These are phyloP conservation scores for Hassar affinis DNA, from an alignment of 2,113 vertebrate genomes.

Conservation along the genomic window DNA sequence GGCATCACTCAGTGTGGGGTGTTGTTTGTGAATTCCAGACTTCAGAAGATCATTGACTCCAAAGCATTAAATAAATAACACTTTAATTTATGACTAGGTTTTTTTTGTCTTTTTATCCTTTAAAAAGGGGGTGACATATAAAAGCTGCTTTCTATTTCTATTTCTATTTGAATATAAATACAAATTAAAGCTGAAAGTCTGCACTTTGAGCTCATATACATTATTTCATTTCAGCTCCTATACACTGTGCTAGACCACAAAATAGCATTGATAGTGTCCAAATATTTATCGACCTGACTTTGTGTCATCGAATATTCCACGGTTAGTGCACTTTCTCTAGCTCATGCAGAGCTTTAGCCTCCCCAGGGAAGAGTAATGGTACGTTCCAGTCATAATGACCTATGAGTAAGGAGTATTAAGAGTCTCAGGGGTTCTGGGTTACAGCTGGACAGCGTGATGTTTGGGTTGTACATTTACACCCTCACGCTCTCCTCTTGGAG, in stretches of 20 bases:
- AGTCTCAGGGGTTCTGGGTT: conserved; percentile 8
- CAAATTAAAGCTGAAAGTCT: neutral
- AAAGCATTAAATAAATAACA: neutral
- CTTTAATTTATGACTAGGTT: neutral
- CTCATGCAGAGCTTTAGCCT: neutral
- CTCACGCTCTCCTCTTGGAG: neutral
- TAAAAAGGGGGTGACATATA: neutral
- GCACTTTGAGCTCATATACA: neutral
- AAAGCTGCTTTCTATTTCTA: neutral
- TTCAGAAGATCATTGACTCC: neutral
- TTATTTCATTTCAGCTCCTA: neutral
- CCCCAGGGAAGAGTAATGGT: conserved; percentile 27
- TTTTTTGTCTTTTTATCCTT: neutral
- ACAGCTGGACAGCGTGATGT: neutral
- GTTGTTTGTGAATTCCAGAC: neutral
- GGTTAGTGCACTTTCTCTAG: neutral
- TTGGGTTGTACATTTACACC: conserved; percentile 34
- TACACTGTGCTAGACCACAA: neutral
- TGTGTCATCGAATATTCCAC: neutral
- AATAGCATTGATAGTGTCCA: neutral
- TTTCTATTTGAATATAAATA: neutral
- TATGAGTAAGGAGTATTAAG: conserved; percentile 18
- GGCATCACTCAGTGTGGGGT: neutral
- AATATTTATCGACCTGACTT: neutral
- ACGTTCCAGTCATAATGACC: conserved; percentile 28